These are phyloP conservation scores for Fistularia commersonii DNA, from an alignment of 2,797 vertebrate species.

Conservation along the genomic window DNA sequence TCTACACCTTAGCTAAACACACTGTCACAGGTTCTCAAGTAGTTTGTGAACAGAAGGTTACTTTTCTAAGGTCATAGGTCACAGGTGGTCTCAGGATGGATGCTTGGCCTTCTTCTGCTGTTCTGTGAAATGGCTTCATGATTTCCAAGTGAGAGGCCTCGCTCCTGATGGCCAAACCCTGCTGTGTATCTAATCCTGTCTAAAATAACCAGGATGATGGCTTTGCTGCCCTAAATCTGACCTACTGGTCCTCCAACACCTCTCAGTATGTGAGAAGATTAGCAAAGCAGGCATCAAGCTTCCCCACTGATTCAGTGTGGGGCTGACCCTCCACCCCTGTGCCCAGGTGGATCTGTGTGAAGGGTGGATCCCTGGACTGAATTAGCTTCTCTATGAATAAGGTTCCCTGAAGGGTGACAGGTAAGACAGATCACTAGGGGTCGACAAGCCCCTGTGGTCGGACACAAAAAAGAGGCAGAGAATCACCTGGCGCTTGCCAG, in stretches of 20 bases:
- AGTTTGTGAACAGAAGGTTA: background rate
- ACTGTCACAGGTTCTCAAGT: conserved; percentile 3
- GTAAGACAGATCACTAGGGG: conserved; percentile 63
- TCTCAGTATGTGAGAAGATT: conserved; percentile 65
- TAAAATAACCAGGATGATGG: conserved; percentile 64
- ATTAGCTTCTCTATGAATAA: conserved; percentile 65
- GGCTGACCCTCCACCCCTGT: conserved; percentile 60
- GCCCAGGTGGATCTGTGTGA: conserved; percentile 63
- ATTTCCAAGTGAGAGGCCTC: conserved; percentile 40
- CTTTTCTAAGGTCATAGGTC: conserved; percentile 28
- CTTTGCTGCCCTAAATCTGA: conserved; percentile 51
- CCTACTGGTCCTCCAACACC: conserved; percentile 48
- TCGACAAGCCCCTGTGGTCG: conserved; percentile 60
- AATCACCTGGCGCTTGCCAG: conserved; percentile 72
- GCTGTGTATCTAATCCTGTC: conserved; percentile 64
- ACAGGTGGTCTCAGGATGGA: conserved; percentile 33
- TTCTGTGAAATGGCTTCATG: conserved; percentile 48
- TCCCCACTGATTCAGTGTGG: conserved; percentile 55
- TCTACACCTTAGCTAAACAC: conserved; percentile 2
- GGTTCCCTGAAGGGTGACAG: conserved; percentile 65
- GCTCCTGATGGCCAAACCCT: conserved; percentile 42
- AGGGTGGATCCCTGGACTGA: conserved; percentile 47
- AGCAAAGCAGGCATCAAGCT: conserved; percentile 51
- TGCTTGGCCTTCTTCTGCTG: conserved; percentile 20
- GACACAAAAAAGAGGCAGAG: conserved; percentile 71